Conservation (phyloP, 2,113 vertebrate species). For the Morone saxatilis region DNA sequence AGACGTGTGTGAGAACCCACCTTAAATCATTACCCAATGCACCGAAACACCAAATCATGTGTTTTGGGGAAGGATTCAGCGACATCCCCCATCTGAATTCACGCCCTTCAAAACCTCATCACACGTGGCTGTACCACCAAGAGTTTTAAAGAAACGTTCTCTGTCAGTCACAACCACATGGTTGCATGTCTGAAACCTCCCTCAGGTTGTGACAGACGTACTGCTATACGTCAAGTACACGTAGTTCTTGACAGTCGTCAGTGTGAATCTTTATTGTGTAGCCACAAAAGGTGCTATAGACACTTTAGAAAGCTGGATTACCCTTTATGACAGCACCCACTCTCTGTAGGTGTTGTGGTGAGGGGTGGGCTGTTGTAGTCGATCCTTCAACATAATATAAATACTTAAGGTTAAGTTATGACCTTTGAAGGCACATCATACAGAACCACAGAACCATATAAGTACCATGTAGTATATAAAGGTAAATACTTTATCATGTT, state of each 20-base stretch:
- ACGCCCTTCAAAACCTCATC: background rate
- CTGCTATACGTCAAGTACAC: too few species aligned
- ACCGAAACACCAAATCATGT: background rate
- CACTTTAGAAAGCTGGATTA: background rate
- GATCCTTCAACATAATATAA: background rate
- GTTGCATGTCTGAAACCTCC: background rate
- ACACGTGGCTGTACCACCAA: background rate
- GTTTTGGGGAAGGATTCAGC: background rate
- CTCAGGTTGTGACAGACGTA: constrained; percentile 28
- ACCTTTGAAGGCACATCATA: constrained; percentile 7
- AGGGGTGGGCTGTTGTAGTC: background rate
- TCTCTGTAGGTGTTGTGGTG: background rate
- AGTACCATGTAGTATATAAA: too few species aligned
- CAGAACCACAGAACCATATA: background rate
- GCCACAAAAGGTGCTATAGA: background rate
- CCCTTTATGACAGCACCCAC: background rate
- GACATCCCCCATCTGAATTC: background rate
- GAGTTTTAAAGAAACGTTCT: background rate
- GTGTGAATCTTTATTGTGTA: background rate
- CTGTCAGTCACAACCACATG: background rate
- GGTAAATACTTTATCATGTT: background rate
- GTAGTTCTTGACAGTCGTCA: background rate
- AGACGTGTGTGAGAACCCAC: background rate
- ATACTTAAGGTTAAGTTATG: background rate
- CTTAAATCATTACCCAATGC: background rate